Percentiles rank a stretch among this genome's conserved stretches.
phyloP scores from a whole-genome alignment of 2,113 vertebrate species.

The Asarcornis scutulata region DNA sequence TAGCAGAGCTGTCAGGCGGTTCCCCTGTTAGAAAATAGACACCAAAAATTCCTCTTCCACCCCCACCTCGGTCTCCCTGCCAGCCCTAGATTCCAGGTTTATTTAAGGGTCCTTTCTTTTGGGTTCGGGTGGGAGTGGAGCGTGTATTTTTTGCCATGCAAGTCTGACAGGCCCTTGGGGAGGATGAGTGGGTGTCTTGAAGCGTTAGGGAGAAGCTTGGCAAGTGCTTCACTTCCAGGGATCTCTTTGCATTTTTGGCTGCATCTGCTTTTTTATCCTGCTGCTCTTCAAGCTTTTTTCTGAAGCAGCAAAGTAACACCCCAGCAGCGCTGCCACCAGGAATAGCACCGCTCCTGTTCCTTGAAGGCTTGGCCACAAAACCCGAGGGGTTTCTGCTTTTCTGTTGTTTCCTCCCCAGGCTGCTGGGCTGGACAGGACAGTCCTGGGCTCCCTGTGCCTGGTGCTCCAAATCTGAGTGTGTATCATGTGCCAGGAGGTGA shows the following conservation, averaged over 20 bases:
- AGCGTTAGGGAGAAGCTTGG: constrained; percentile 56
- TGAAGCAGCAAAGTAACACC: not conserved
- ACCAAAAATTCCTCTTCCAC: constrained; percentile 40
- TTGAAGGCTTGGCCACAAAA: not conserved
- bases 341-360: not conserved
- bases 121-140: constrained; percentile 51
- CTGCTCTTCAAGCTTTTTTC: constrained; percentile 31
- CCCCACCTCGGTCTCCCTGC: constrained; percentile 61
- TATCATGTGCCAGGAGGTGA: not conserved
- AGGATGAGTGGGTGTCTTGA: constrained; percentile 64
- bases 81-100: constrained; percentile 65
- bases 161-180: constrained; percentile 69
- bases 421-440: not conserved
- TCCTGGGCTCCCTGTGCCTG: not conserved
- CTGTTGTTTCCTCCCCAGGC: not conserved
- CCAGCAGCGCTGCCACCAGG: not conserved
- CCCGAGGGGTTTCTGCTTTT: not conserved
- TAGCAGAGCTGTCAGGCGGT: constrained; percentile 41
- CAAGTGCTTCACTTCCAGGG: constrained; percentile 28
- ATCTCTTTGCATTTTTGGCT: constrained; percentile 59
- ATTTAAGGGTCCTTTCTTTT: constrained; percentile 67
- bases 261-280: constrained; percentile 40
- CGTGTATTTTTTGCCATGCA: constrained; percentile 57
- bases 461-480: not conserved
- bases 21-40: constrained; percentile 40